Evolutionary conservation across 2,888 invertebrate species (phyloP).

Genomic region (Beris morrisii): DNA sequence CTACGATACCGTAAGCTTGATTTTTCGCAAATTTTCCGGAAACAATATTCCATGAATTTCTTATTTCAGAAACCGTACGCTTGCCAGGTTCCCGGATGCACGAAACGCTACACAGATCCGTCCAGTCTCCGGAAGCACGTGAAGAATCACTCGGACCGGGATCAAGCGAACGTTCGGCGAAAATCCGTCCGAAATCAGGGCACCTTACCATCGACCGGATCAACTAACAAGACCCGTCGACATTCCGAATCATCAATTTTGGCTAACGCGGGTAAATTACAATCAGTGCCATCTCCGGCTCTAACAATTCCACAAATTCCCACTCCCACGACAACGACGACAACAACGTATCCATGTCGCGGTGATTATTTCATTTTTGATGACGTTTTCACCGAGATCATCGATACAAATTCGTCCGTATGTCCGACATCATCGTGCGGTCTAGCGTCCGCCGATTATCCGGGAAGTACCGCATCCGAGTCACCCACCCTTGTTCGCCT

Average conservation of each 20-base stretch:
- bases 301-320: constrained; percentile 17
- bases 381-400: constrained; percentile 41
- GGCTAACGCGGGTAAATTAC: constrained; percentile 5
- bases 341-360: constrained; percentile 12
- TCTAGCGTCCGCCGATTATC: no score
- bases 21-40: constrained; percentile 1
- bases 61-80: constrained; percentile 83
- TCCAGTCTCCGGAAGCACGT: constrained; percentile 91
- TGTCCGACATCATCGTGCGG: background rate
- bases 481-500: constrained; percentile 15
- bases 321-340: constrained; percentile 1
- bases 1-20: constrained; percentile 86
- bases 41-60: constrained; percentile 17
- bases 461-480: background rate
- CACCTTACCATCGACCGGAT: constrained; percentile 29
- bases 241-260: constrained; percentile 51
- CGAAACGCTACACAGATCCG: constrained; percentile 91
- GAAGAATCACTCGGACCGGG: constrained; percentile 69
- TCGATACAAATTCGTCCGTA: constrained; percentile 3
- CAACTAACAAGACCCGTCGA: constrained; percentile 43
- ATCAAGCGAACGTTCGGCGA: constrained; percentile 41
- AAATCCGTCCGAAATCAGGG: constrained; percentile 38
- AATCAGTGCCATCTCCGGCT: constrained; percentile 31
- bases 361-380: constrained; percentile 40
- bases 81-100: constrained; percentile 83